phyloP scores from a whole-genome alignment of 2,888 invertebrate genomes.

The Napeogenes sylphis region DNA sequence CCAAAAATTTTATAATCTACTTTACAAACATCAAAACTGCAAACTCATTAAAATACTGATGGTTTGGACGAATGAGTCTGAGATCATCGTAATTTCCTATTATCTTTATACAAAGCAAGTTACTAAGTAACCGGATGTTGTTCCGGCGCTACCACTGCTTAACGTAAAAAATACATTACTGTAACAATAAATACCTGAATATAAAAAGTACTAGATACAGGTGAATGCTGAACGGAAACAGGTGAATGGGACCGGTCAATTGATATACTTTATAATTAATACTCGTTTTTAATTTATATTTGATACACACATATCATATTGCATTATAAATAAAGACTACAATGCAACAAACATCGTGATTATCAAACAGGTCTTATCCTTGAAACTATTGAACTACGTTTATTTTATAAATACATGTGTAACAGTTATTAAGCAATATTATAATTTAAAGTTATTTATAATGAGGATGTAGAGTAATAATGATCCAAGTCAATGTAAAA shows the following conservation, averaged over 20 bases:
- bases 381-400: background rate
- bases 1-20: background rate
- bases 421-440: conserved; percentile 1
- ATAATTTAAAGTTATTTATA: background rate
- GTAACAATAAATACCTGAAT: background rate
- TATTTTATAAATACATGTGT: background rate
- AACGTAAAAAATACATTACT: background rate
- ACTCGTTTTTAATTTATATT: background rate
- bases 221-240: conserved; percentile 34
- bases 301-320: background rate
- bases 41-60: background rate
- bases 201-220: conserved; percentile 26
- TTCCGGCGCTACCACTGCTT: background rate
- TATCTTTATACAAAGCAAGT: no score
- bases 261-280: background rate
- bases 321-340: background rate
- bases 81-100: no score
- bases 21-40: conserved; percentile 10
- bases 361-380: conserved; percentile 3
- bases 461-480: background rate
- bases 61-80: no score
- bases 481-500: no score
- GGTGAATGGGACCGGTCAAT: conserved; percentile 31
- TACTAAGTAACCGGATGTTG: background rate
- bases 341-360: background rate